Evolutionary conservation across 2,888 invertebrate species (phyloP).

Genomic region (Ariolimax columbianus): DNA sequence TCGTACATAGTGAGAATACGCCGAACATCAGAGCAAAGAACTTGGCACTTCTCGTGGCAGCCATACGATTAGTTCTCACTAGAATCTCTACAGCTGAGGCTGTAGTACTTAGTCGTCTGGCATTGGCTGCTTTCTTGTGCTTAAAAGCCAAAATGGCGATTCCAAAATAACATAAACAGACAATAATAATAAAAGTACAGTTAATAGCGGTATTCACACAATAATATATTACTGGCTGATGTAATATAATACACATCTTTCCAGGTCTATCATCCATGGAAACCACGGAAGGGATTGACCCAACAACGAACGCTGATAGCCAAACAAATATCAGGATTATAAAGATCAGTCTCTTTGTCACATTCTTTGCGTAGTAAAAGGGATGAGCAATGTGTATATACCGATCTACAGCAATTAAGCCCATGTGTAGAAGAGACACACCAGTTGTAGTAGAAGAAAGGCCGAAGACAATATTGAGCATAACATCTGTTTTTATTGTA

Average conservation of each 20-base stretch:
- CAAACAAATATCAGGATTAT: too few relatives aligned
- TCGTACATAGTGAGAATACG: background rate
- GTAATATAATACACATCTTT: background rate
- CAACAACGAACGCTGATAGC: too few relatives aligned
- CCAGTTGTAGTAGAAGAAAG: too few relatives aligned
- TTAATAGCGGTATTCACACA: background rate
- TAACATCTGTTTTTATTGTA: too few relatives aligned
- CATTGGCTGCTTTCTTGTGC: background rate
- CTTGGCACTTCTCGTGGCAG: slow-evolving; percentile 17
- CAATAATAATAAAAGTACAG: background rate
- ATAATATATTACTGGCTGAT: background rate
- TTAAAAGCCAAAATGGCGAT: background rate
- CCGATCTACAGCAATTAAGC: too few relatives aligned
- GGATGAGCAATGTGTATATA: too few relatives aligned
- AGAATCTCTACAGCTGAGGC: too few relatives aligned
- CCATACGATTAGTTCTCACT: background rate
- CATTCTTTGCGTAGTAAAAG: too few relatives aligned
- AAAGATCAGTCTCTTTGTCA: too few relatives aligned
- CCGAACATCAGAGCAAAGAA: slow-evolving; percentile 27
- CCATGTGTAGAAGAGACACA: too few relatives aligned
- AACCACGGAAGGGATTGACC: background rate
- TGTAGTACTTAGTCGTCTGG: background rate
- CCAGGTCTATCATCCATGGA: background rate
- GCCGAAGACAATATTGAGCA: too few relatives aligned
- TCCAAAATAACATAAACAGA: background rate